phyloP scores from a whole-genome alignment of 2,113 vertebrate species.

The Leucoraja erinaceus region DNA sequence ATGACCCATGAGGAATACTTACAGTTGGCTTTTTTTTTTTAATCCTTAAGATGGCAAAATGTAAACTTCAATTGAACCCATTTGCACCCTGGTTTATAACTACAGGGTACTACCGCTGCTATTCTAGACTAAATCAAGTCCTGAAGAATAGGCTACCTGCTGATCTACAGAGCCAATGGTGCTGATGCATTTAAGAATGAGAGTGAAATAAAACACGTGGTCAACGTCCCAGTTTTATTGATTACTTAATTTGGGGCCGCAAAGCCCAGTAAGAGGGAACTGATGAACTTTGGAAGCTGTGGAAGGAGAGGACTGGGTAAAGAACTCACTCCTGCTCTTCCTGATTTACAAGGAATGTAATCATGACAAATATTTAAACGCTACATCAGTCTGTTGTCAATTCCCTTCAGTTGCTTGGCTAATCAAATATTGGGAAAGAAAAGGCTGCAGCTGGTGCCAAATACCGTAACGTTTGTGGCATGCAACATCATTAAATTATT shows the following conservation, averaged over 20 bases:
- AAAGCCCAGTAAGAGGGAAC: no score
- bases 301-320: no score
- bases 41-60: no score
- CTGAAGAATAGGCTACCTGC: background rate
- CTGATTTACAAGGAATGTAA: background rate
- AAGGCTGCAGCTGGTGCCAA: background rate
- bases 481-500: background rate
- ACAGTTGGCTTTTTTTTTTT: no score
- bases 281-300: no score
- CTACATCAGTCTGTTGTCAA: background rate
- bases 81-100: background rate
- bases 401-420: background rate
- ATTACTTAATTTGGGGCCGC: background rate
- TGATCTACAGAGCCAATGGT: background rate
- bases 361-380: background rate
- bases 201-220: background rate
- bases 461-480: background rate
- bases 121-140: background rate
- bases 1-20: no score
- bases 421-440: background rate
- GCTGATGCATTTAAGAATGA: background rate
- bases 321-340: background rate
- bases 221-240: background rate
- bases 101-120: background rate
- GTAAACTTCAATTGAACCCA: background rate